A percentile compares a stretch with the other conserved stretches of the same genome.
Evolutionary conservation across 2,888 invertebrate genomes (phyloP).

Genomic region (Omphaloscelis lunosa): DNA sequence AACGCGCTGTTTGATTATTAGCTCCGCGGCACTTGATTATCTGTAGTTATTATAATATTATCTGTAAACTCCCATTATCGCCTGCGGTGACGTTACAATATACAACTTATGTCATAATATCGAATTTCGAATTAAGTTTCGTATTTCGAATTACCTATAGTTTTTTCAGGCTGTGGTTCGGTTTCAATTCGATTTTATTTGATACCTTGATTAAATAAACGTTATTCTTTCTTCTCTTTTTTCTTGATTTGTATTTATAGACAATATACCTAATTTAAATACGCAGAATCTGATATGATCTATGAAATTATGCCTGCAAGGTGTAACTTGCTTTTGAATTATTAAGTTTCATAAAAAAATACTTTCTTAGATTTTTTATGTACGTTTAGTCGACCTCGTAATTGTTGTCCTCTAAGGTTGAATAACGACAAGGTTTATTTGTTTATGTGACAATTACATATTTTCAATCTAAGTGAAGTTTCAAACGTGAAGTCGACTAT

Average conservation of each 20-base stretch:
- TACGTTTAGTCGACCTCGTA: background rate
- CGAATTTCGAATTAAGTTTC: conserved; percentile 33
- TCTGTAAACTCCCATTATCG: conserved; percentile 60
- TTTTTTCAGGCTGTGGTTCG: conserved; percentile 22
- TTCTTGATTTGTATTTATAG: background rate
- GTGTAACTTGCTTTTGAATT: background rate
- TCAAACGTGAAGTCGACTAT: background rate
- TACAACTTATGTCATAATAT: conserved; percentile 39
- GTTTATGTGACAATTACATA: background rate
- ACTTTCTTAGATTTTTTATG: background rate
- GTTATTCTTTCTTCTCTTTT: background rate
- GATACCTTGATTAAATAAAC: background rate
- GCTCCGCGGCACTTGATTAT: conserved; percentile 59
- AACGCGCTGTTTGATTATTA: conserved; percentile 60
- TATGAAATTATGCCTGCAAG: conserved; percentile 5
- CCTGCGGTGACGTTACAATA: conserved; percentile 39
- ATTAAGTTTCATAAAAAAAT: background rate
- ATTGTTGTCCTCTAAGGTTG: background rate
- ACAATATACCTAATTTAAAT: background rate
- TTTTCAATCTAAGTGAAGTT: background rate
- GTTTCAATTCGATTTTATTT: background rate
- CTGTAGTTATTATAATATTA: conserved; percentile 53
- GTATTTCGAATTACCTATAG: conserved; percentile 23
- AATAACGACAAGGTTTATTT: background rate
- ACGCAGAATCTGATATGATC: background rate